Evolutionary conservation across 2,888 invertebrate species (phyloP).

Genomic region (Ypsolopha scabrella): DNA sequence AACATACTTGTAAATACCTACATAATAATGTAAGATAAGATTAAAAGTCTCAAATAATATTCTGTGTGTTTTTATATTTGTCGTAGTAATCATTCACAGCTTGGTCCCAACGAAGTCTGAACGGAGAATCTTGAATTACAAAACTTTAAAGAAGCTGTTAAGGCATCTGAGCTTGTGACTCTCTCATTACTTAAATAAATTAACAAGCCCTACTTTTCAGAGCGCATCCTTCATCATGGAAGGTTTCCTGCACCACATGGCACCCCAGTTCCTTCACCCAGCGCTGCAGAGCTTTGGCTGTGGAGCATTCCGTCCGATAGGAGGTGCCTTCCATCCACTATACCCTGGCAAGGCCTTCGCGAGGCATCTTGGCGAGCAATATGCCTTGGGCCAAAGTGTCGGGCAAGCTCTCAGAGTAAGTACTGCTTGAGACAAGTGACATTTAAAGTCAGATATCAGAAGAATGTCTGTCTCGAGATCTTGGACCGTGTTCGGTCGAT

Average conservation of each 20-base stretch:
- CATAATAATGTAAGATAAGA: too few relatives aligned
- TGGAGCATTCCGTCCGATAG: constrained; percentile 63
- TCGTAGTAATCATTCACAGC: too few relatives aligned
- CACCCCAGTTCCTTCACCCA: constrained; percentile 64
- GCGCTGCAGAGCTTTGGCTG: constrained; percentile 65
- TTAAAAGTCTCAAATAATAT: too few relatives aligned
- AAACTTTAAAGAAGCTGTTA: too few relatives aligned
- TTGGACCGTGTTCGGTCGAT: too few relatives aligned
- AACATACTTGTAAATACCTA: too few relatives aligned
- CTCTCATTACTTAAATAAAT: too few relatives aligned
- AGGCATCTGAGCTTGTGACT: too few relatives aligned
- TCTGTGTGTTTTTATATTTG: too few relatives aligned
- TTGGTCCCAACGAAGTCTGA: too few relatives aligned
- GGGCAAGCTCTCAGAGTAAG: constrained; percentile 35
- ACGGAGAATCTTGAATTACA: too few relatives aligned
- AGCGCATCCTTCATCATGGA: constrained; percentile 36
- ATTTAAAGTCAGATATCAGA: neutral
- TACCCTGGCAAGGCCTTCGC: constrained; percentile 65
- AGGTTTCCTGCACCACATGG: constrained; percentile 66
- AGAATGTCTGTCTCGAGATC: too few relatives aligned
- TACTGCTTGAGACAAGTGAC: neutral
- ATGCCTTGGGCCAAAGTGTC: constrained; percentile 59
- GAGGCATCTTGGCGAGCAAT: constrained; percentile 61
- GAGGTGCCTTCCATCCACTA: constrained; percentile 61
- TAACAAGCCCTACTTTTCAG: neutral